These are phyloP conservation scores for Schizaphis graminum DNA, from an alignment of 2,888 invertebrate genomes.

Conservation along the genomic window DNA sequence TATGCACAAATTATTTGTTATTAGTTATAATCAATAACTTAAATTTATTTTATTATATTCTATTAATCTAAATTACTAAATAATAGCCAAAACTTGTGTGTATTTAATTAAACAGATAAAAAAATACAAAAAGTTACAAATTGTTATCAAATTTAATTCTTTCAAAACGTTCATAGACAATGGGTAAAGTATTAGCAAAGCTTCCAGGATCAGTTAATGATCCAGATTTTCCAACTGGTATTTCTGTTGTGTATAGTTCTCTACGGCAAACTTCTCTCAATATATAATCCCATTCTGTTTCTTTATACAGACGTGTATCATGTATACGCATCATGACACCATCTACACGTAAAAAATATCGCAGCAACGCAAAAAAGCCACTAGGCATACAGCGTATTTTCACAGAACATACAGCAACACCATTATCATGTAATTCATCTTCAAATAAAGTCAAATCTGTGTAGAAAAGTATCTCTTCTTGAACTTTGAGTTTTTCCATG, in stretches of 20 bases:
- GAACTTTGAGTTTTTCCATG: constrained; percentile 87
- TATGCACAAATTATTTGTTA: constrained; percentile 19
- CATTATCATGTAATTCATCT: constrained; percentile 98
- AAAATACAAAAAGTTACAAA: not conserved
- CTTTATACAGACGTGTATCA: constrained; percentile 89
- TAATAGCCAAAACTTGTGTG: not conserved
- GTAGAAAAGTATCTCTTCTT: constrained; percentile 94
- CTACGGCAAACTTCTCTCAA: constrained; percentile 86
- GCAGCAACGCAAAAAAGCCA: constrained; percentile 89
- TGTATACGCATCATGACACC: constrained; percentile 88
- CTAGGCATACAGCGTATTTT: constrained; percentile 98
- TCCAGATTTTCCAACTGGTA: constrained; percentile 72
- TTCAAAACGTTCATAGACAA: constrained; percentile 61
- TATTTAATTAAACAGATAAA: not conserved
- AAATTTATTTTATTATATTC: not conserved
- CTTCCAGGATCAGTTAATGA: constrained; percentile 59
- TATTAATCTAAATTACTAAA: not conserved
- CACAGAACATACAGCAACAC: constrained; percentile 88
- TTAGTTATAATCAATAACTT: not conserved
- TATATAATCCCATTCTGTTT: constrained; percentile 82
- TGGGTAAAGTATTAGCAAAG: constrained; percentile 51
- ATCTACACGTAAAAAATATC: constrained; percentile 95
- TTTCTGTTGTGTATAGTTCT: constrained; percentile 80
- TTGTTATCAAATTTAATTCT: constrained; percentile 45
- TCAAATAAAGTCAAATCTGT: constrained; percentile 95